Base-by-base conservation (phyloP, 92 coral and sea anemone genomes). In the Epizoanthus rinbou region DNA sequence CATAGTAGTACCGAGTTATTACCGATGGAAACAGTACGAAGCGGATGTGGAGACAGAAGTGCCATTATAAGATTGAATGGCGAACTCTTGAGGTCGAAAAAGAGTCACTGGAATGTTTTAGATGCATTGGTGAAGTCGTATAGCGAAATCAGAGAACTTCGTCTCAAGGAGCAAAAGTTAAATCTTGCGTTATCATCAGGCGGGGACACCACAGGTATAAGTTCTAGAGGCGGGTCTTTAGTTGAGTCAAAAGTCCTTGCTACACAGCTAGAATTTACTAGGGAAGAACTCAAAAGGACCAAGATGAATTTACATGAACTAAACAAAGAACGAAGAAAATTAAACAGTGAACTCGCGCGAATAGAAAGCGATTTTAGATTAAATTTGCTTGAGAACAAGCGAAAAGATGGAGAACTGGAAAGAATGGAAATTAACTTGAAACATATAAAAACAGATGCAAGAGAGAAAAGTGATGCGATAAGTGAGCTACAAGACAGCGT, bases 31-130 rank as follows among this genome's bases (percentile, higher is more conserved):
- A 78, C 62, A 41, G 82, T 87, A 33, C 79, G 90, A 18, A 74
- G 86, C 54, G 13, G 13, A 73, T 84, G 86, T 43, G 75, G 84
- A 41, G 97, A 93, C 71, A 93, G 90, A 86, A 88, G 87, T 28
- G 93, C 97, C 8, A 93, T 93, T n/a, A 84, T 93, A 67, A 86
- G 97, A 52, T 85, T 93, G 3, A 91, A 86, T 84, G 84, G 90
- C 81, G 97, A 93, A 62, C 88, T 93, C 60, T 62, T 93, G 43
- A 88, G 88, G 62, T 86, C 97, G 10, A 91, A 93, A 69, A 73
- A 70, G 25, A 88, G 90, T 69, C 88, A 93, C 50, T 93, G 97
- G 97, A 83, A 91, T 28, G 94, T 89, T 0, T 67, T 93, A 31
- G 97, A 93, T 82, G 94, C 94, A 17, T 76, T 93, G 11, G 87